A percentile compares a stretch with the other conserved stretches of the same genome.
Evolutionary conservation across 1,140 invertebrate genomes (phyloP).

Genomic region (Calephelis virginiensis): DNA sequence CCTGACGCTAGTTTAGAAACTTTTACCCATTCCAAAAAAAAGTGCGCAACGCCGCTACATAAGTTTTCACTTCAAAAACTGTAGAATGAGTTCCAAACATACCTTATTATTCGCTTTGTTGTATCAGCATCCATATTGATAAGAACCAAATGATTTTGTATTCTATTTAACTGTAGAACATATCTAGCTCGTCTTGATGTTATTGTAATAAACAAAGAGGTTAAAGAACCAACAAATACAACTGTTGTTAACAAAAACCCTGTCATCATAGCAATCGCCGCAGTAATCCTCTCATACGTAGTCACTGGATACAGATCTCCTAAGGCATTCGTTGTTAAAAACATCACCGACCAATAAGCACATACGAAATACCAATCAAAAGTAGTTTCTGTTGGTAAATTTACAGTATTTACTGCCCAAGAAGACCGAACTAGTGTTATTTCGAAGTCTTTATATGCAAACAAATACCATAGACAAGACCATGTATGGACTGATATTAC

Average conservation of each 20-base stretch:
- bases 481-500: slow-evolving; percentile 63
- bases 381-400: slow-evolving; percentile 59
- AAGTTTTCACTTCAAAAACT: background rate
- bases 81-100: background rate
- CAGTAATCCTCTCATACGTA: slow-evolving; percentile 56
- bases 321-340: slow-evolving; percentile 64
- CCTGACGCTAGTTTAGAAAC: too few relatives aligned
- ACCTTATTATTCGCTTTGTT: slow-evolving; percentile 65
- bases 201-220: slow-evolving; percentile 69
- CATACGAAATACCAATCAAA: slow-evolving; percentile 70
- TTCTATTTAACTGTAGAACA: slow-evolving; percentile 61
- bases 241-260: slow-evolving; percentile 68
- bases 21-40: too few relatives aligned
- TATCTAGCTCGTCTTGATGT: slow-evolving; percentile 64
- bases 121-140: slow-evolving; percentile 64
- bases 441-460: slow-evolving; percentile 57
- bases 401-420: slow-evolving; percentile 54
- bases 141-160: slow-evolving; percentile 57
- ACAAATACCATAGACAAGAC: slow-evolving; percentile 65
- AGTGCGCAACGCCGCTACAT: too few relatives aligned
- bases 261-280: slow-evolving; percentile 54
- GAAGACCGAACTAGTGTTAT: slow-evolving; percentile 53
- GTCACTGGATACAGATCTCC: slow-evolving; percentile 69
- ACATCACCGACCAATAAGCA: slow-evolving; percentile 64
- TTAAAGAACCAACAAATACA: slow-evolving; percentile 67